Conservation (phyloP, 2,797 vertebrate genomes). For the Rhadinocentrus ornatus region DNA sequence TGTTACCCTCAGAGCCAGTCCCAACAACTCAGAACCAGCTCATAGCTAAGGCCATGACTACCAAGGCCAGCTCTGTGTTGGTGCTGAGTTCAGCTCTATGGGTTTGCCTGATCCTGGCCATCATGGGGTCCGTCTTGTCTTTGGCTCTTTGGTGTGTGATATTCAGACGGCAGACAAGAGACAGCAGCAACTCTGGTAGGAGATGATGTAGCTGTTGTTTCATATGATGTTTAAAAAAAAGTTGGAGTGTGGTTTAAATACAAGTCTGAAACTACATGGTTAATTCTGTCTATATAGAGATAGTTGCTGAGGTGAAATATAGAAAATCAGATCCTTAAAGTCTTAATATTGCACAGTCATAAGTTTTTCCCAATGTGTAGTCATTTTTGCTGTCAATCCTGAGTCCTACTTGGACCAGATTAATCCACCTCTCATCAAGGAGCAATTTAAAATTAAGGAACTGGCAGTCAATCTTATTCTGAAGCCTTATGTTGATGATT, state of each 20-base stretch:
- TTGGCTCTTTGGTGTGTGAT: constrained; percentile 76
- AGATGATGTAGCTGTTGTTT: background rate
- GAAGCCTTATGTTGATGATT: no score
- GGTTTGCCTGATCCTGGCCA: constrained; percentile 63
- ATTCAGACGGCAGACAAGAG: constrained; percentile 58
- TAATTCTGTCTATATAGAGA: background rate
- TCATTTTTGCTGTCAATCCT: background rate
- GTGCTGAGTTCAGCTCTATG: constrained; percentile 61
- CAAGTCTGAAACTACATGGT: background rate
- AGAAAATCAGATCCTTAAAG: background rate
- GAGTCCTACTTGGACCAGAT: no score
- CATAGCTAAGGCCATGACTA: background rate
- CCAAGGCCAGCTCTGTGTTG: background rate
- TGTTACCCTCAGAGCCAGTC: constrained; percentile 35
- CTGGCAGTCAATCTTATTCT: no score
- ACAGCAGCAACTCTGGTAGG: constrained; percentile 57
- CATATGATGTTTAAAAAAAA: background rate
- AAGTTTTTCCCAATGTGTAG: background rate
- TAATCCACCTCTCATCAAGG: no score
- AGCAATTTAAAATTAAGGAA: no score
- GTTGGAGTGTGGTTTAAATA: background rate
- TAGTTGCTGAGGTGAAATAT: background rate
- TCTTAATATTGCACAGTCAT: no score
- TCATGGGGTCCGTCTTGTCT: constrained; percentile 61
- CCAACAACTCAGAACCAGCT: background rate